phyloP scores from a whole-genome alignment of 2,113 vertebrate genomes.

The Cyanoliseus patagonus region DNA sequence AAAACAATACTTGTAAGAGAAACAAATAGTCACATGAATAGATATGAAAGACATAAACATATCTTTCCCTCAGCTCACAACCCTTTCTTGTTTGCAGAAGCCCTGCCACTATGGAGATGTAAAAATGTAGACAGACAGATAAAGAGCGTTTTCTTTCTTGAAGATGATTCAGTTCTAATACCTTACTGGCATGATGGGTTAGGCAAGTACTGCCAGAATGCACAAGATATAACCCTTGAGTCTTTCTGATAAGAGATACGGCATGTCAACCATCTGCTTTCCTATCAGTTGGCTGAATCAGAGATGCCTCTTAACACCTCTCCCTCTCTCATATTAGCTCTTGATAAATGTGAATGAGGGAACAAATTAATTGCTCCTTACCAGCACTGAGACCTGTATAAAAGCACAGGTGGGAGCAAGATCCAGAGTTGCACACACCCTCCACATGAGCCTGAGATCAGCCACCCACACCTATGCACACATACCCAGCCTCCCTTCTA shows the following conservation, averaged over 20 bases:
- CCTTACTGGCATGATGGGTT: conserved; percentile 21
- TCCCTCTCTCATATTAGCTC: conserved; percentile 7
- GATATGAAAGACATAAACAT: background rate
- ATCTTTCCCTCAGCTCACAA: background rate
- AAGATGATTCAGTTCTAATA: conserved; percentile 45
- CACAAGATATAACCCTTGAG: conserved; percentile 25
- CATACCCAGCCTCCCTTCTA: background rate
- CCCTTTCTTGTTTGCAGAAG: conserved; percentile 12
- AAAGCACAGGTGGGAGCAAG: conserved; percentile 1
- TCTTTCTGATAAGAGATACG: conserved; percentile 37
- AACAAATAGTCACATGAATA: background rate
- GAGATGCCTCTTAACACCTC: conserved; percentile 43
- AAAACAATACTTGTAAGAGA: background rate
- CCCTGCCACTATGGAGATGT: conserved; percentile 2
- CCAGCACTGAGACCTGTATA: background rate
- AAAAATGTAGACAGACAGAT: conserved; percentile 38
- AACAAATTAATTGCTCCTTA: conserved; percentile 58
- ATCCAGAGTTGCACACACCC: background rate
- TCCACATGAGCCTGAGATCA: background rate
- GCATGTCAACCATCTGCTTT: conserved; percentile 33
- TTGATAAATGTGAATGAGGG: conserved; percentile 8
- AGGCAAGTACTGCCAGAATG: conserved; percentile 4
- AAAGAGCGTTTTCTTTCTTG: conserved; percentile 28
- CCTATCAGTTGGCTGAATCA: conserved; percentile 43
- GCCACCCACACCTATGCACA: background rate